Evolutionary conservation across 2,888 invertebrate genomes (phyloP).

Genomic region (Agrochola macilenta): DNA sequence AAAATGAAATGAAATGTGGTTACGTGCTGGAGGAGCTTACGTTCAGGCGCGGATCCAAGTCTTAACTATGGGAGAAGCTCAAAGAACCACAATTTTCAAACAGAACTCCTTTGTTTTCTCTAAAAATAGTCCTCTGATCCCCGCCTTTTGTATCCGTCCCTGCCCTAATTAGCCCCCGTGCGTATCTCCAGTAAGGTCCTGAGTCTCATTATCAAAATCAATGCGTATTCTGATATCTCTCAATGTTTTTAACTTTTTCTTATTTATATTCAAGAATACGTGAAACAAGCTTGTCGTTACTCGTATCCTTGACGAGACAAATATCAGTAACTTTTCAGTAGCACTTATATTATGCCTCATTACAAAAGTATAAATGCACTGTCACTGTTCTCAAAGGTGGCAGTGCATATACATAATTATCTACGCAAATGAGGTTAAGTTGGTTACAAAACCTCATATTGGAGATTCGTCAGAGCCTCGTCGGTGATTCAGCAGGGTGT

Average conservation of each 20-base stretch:
- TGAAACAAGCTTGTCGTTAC: slow-evolving; percentile 1
- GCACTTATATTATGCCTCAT: background rate
- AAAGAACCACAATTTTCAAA: slow-evolving; percentile 2
- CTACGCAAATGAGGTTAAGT: slow-evolving; percentile 1
- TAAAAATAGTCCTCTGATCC: background rate
- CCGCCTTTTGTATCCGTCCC: slow-evolving; percentile 25
- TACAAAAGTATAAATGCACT: background rate
- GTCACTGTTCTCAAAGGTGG: background rate
- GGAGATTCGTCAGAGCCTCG: slow-evolving; percentile 36
- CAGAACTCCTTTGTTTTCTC: too few relatives aligned
- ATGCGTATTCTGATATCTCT: background rate
- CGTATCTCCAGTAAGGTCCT: background rate
- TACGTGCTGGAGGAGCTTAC: background rate
- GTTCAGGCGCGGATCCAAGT: slow-evolving; percentile 26
- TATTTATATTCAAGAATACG: background rate
- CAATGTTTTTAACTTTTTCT: background rate
- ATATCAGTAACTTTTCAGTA: background rate
- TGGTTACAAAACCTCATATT: background rate
- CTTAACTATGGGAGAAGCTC: background rate
- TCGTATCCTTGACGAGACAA: background rate
- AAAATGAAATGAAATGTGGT: background rate
- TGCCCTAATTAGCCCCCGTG: background rate
- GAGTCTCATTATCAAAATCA: background rate
- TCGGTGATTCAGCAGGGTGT: slow-evolving; percentile 31
- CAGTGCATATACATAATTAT: too few relatives aligned